Conservation (phyloP, 2,113 vertebrate genomes). For the Otocyon megalotis region DNA sequence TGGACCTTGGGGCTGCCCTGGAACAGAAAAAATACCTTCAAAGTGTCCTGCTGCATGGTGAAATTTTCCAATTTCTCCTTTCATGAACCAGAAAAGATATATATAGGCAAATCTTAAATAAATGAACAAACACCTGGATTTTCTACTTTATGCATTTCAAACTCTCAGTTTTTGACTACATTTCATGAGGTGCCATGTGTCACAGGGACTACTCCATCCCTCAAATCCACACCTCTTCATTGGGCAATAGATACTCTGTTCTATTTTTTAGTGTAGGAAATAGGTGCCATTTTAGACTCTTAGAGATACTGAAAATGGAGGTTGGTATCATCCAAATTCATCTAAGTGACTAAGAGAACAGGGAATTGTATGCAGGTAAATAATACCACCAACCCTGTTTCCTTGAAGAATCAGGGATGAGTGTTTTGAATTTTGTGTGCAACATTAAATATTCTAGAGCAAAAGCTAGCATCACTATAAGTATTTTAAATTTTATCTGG, state of each 20-base stretch:
- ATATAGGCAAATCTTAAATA: neutral
- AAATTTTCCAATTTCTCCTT: neutral
- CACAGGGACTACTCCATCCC: neutral
- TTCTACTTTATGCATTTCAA: neutral
- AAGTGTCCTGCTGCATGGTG: neutral
- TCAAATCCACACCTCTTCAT: neutral
- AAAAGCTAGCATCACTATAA: neutral
- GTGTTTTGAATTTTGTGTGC: neutral
- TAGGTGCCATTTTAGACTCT: neutral
- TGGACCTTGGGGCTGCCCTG: neutral
- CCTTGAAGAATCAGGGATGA: neutral
- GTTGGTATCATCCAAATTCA: neutral
- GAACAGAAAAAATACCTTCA: neutral
- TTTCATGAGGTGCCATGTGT: neutral
- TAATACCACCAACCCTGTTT: neutral
- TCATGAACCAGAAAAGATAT: neutral
- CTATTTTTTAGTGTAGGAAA: neutral
- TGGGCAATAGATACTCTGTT: neutral
- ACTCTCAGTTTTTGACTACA: neutral
- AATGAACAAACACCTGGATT: neutral
- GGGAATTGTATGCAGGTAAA: neutral
- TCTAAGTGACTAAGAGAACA: neutral
- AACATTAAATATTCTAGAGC: neutral
- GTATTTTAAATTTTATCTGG: slow-evolving; percentile 11
- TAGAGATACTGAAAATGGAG: neutral